These are phyloP conservation scores for Exaiptasia diaphana DNA, from an alignment of 64 coral and sea anemone genomes.

Conservation along the genomic window DNA sequence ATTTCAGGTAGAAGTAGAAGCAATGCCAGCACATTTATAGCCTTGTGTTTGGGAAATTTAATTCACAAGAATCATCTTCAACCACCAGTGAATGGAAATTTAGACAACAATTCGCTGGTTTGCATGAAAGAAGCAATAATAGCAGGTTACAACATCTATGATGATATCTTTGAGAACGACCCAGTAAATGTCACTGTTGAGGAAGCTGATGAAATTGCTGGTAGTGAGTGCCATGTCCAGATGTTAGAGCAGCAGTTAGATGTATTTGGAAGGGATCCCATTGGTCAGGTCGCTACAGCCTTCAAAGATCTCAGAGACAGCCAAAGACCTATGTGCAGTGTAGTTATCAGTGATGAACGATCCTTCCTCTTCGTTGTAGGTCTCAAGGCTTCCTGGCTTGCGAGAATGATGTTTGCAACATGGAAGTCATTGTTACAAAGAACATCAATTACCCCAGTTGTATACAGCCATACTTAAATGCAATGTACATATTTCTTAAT, in stretches of 20 bases:
- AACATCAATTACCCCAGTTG: neutral
- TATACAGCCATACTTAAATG: neutral
- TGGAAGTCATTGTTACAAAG: neutral
- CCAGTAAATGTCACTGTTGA: slow-evolving; percentile 43
- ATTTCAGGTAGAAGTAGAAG: too few relatives aligned
- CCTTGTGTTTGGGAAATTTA: too few relatives aligned
- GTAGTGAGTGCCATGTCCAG: slow-evolving; percentile 7
- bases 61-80: too few relatives aligned
- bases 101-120: too few relatives aligned
- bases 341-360: neutral
- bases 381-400: neutral
- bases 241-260: neutral
- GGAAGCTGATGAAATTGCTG: too few relatives aligned
- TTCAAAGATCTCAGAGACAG: neutral
- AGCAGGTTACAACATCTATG: too few relatives aligned
- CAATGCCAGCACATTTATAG: too few relatives aligned
- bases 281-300: neutral
- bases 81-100: too few relatives aligned
- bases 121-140: too few relatives aligned
- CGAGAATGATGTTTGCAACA: neutral
- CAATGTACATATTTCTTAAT: too few relatives aligned
- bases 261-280: slow-evolving; percentile 24
- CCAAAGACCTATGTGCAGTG: neutral
- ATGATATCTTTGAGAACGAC: too few relatives aligned
- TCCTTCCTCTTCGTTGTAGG: neutral